phyloP scores from a whole-genome alignment of 2,797 vertebrate species.

The Eidolon dupreanum region DNA sequence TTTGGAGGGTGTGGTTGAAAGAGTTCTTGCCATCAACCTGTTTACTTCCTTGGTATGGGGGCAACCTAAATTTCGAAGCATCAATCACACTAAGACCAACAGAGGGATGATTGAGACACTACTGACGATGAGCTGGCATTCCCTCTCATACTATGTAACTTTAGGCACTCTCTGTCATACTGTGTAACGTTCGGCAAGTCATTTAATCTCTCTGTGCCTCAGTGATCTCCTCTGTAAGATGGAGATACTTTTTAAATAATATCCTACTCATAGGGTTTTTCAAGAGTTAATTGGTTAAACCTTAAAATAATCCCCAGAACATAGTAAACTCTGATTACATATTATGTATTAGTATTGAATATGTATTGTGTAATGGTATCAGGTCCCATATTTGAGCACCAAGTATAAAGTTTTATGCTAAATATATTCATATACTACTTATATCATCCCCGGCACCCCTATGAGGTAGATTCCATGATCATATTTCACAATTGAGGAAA shows the following conservation, averaged over 20 bases:
- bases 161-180: background rate
- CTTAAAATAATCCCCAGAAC: background rate
- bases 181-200: background rate
- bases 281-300: background rate
- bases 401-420: background rate
- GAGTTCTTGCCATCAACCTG: fast-evolving
- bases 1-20: background rate
- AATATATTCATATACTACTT: background rate
- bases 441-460: background rate
- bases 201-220: background rate
- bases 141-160: background rate
- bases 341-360: background rate
- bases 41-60: background rate
- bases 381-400: background rate
- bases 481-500: background rate
- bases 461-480: background rate
- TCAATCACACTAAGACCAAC: background rate
- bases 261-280: background rate
- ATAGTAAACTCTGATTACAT: background rate
- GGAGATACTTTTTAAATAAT: background rate
- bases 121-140: background rate
- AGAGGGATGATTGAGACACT: background rate
- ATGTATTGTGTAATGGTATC: background rate
- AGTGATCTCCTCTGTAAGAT: background rate
- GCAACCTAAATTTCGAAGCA: background rate